Evolutionary conservation across 2,113 vertebrate species (phyloP).

Genomic region (Amazona vittata): DNA sequence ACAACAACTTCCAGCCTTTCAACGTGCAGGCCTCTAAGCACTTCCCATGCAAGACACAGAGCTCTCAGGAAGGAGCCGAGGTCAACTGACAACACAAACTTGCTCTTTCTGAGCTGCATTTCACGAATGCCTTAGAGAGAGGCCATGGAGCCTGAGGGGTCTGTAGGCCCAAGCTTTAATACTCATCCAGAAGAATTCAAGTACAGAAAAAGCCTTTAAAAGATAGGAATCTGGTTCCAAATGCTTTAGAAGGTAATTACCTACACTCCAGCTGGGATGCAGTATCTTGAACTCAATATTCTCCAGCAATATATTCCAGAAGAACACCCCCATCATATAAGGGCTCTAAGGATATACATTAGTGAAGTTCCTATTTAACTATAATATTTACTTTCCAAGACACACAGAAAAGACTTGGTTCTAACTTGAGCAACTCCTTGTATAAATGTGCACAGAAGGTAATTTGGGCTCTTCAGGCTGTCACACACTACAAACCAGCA

Average conservation of each 20-base stretch:
- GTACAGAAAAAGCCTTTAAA: not conserved
- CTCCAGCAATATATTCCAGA: not conserved
- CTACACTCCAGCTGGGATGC: not conserved
- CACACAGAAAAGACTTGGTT: not conserved
- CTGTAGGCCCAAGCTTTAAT: not conserved
- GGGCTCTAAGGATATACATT: not conserved
- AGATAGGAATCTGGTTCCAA: not conserved
- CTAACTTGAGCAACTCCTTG: not conserved
- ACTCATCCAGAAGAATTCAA: not conserved
- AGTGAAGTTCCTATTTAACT: not conserved
- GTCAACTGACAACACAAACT: not conserved
- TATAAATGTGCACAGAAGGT: fast-evolving
- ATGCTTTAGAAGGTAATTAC: not conserved
- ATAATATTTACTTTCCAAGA: not conserved
- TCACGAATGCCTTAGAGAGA: not conserved
- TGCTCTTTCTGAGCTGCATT: not conserved
- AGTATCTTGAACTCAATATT: not conserved
- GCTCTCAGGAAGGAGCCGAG: not conserved
- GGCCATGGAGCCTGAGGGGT: not conserved
- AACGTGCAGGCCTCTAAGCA: not conserved
- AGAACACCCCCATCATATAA: not conserved
- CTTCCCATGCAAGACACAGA: not conserved
- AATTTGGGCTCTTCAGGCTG: not conserved
- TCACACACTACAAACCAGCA: not conserved
- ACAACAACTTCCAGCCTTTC: not conserved